These are phyloP conservation scores for Platysteira castanea DNA, from an alignment of 2,113 vertebrate species.

Conservation along the genomic window DNA sequence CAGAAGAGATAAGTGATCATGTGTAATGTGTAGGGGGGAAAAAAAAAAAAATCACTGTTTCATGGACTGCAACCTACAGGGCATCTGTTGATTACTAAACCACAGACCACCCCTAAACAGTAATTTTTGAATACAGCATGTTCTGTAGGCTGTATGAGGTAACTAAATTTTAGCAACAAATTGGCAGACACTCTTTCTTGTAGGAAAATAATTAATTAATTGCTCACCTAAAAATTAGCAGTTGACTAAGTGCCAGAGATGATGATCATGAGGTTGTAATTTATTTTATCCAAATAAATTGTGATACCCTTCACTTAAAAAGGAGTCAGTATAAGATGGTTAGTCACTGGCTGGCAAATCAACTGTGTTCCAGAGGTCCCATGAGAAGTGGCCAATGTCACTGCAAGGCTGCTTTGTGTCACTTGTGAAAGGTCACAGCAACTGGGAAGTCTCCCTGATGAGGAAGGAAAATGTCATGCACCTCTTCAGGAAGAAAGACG, in stretches of 20 bases:
- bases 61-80: not conserved
- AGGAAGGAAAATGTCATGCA: not conserved
- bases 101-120: not conserved
- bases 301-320: not conserved
- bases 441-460: not conserved
- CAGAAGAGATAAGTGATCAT: not conserved
- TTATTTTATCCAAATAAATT: not conserved
- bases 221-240: not conserved
- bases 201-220: not conserved
- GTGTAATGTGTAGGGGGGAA: not conserved
- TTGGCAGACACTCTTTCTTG: not conserved
- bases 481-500: not conserved
- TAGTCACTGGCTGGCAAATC: not conserved
- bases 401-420: not conserved
- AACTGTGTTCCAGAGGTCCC: not conserved
- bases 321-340: not conserved
- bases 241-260: not conserved
- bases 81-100: not conserved
- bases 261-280: not conserved
- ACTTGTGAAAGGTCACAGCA: not conserved
- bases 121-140: not conserved
- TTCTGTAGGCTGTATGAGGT: not conserved
- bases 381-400: not conserved
- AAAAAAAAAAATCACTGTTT: not conserved
- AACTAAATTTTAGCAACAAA: not conserved